Percentiles rank a stretch among this genome's conserved stretches.
These are phyloP conservation scores for Acanthiza pusilla DNA, from an alignment of 2,797 vertebrate species.

Conservation along the genomic window DNA sequence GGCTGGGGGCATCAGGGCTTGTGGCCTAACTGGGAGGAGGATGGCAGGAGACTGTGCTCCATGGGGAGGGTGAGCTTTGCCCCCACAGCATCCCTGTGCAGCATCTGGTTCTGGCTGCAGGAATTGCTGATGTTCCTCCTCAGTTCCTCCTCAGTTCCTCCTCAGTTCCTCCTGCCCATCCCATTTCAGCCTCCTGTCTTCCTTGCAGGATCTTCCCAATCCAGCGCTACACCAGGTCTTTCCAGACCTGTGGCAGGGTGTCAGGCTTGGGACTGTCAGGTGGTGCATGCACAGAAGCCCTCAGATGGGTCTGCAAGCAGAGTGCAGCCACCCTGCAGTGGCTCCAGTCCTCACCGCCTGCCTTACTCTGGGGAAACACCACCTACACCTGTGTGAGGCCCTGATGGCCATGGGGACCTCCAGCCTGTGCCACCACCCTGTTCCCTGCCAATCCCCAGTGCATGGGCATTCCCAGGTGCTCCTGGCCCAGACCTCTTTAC, in stretches of 20 bases:
- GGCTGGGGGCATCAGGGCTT: not conserved
- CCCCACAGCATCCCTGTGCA: not conserved
- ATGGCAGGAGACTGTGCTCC: not conserved
- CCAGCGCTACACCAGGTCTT: not conserved
- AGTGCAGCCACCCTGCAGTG: not conserved
- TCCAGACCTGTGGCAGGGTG: slow-evolving; percentile 5
- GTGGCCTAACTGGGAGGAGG: not conserved
- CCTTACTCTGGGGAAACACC: slow-evolving; percentile 37
- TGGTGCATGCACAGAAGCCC: not conserved
- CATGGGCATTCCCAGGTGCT: accelerated
- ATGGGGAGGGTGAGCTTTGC: not conserved
- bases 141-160: not conserved
- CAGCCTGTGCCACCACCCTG: not conserved
- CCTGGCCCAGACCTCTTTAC: not conserved
- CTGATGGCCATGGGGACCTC: not conserved
- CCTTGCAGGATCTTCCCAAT: not conserved
- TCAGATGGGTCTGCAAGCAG: not conserved
- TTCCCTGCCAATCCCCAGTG: not conserved
- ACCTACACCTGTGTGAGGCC: slow-evolving; percentile 12
- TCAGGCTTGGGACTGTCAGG: not conserved
- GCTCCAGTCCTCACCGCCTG: not conserved
- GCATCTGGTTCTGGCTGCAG: not conserved
- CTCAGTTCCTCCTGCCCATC: not conserved
- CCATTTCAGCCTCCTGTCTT: not conserved
- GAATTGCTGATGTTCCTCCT: not conserved